Base-by-base conservation (phyloP, 2,113 vertebrate species). In the Hippocampus barbouri region DNA sequence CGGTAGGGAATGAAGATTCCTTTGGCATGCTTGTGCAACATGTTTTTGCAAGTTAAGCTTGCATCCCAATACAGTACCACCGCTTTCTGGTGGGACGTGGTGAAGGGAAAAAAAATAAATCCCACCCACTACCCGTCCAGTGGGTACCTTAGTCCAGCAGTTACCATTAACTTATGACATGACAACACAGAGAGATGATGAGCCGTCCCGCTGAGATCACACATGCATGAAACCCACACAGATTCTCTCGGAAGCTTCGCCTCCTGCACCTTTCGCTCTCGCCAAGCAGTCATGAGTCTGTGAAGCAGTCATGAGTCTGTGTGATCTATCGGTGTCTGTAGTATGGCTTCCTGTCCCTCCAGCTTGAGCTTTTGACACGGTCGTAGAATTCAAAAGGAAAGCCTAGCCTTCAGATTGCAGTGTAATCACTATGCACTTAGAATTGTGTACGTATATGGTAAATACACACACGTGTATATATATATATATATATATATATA, bases 61-160 rank as follows among this genome's bases (percentile, higher is more conserved):
- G 27, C 49, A 66, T 74, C 7, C 43, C 63, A 66, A 14, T 64
- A 43, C 3, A 27, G 27, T 53, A 12, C 12, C 34, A n/a, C 64
- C 38, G 72, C 71, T 61, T 62, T 83, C 80, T 78, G 49, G 47
- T 76, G 66, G 74, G 56, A 53, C 23, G 30, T 59, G 73, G 78
- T 74, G 61, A 47, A 71, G 66, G 77, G 74, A 66, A 74, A 63
- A 45, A 45, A 2, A 14, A 5, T 5, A 9, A 82, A 75, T 72
- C 83, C 85, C 86, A 83, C 84, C 72, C 83, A 81, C 83, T 82
- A 84, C 83, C 81, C 84, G 82, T 83, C 79, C 49, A 51, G 8
- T 9, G 21, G 77, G 76, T 69, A 71, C 69, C 62, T 27, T 54
- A 71, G 72, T 41, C 57, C 77, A 70, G 74, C 76, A 81, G 51